These are phyloP conservation scores for Polyploca ridens DNA, from an alignment of 2,888 invertebrate genomes.

Conservation along the genomic window DNA sequence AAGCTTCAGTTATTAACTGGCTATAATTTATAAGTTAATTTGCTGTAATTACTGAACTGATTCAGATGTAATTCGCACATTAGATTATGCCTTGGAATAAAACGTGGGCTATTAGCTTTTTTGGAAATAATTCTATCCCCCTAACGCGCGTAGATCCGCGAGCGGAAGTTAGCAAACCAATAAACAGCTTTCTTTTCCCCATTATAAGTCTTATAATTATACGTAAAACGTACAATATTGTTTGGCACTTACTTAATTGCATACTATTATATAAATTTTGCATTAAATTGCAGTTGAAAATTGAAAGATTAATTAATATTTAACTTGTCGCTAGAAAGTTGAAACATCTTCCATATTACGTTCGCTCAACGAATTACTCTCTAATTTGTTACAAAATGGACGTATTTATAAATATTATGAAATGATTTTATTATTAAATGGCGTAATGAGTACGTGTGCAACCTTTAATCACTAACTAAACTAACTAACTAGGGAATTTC, in stretches of 20 bases:
- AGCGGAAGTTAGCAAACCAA: not conserved
- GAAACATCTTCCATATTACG: not conserved
- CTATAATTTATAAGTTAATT: too few species aligned
- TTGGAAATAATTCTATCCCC: too few species aligned
- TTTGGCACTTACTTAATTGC: not conserved
- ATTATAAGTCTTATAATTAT: not conserved
- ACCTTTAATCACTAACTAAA: too few species aligned
- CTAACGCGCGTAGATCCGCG: too few species aligned
- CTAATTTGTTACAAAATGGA: not conserved
- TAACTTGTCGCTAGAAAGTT: slow-evolving; percentile 1
- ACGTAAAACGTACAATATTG: not conserved
- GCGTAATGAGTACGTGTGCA: too few species aligned
- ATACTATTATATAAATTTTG: not conserved
- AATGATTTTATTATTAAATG: not conserved
- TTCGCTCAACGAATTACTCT: not conserved
- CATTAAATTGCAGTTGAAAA: slow-evolving; percentile 2
- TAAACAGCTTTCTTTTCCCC: not conserved
- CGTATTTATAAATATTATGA: not conserved
- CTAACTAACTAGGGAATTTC: too few species aligned
- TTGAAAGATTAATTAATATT: not conserved
- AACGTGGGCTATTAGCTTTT: too few species aligned
- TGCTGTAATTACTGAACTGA: too few species aligned
- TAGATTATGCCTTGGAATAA: too few species aligned
- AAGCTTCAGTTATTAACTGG: too few species aligned
- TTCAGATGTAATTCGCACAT: too few species aligned